Evolutionary conservation across 2,113 vertebrate genomes (phyloP).

Genomic region (Pseudonaja textilis): DNA sequence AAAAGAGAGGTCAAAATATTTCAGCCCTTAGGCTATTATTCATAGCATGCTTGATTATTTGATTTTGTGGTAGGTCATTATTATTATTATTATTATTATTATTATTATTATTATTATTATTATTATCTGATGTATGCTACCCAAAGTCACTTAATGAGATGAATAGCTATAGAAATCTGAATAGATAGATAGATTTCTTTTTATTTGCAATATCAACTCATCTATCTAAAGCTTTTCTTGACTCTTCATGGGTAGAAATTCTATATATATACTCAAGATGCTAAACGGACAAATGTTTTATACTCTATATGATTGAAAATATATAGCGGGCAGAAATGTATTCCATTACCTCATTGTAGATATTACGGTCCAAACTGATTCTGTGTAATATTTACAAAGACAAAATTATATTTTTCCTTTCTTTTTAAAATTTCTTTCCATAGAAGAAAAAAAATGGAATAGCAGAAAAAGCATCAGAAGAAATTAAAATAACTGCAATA

Average conservation of each 20-base stretch:
- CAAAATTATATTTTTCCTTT: background rate
- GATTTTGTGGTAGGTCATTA: background rate
- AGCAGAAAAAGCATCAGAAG: background rate
- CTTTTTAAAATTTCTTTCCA: background rate
- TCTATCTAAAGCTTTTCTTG: background rate
- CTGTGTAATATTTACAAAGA: background rate
- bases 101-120: background rate
- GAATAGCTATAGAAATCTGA: no score
- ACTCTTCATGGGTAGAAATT: background rate
- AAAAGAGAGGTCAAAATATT: background rate
- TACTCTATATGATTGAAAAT: background rate
- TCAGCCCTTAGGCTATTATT: background rate
- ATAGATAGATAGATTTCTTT: background rate
- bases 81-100: background rate
- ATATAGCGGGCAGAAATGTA: background rate
- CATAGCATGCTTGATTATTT: background rate
- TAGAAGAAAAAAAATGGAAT: background rate
- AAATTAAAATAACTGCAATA: constrained; percentile 5
- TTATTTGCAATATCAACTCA: background rate
- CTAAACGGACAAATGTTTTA: background rate
- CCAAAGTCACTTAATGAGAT: no score
- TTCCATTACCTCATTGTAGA: background rate
- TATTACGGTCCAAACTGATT: background rate
- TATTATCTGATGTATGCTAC: no score
- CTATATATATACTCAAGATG: background rate